These are phyloP conservation scores for Macrotis lagotis DNA, from an alignment of 2,113 vertebrate genomes.

Conservation along the genomic window DNA sequence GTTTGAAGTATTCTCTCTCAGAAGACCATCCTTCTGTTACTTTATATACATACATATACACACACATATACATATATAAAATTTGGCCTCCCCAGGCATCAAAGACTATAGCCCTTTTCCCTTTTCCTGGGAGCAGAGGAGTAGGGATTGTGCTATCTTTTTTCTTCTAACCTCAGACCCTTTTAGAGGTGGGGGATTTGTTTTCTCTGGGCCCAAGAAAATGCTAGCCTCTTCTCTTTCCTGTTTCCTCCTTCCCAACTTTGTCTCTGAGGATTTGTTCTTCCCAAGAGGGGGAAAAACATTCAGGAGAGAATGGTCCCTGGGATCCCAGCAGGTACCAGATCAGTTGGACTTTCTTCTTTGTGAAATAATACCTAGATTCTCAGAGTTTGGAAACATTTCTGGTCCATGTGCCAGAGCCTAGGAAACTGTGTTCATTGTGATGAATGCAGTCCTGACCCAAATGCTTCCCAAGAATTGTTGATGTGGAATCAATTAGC, in stretches of 20 bases:
- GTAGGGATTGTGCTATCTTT: not conserved
- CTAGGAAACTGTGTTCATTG: not conserved
- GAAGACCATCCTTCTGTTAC: not conserved
- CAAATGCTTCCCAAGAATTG: not conserved
- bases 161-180: not conserved
- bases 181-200: not conserved
- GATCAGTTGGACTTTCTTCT: conserved; percentile 51
- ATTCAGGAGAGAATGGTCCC: conserved; percentile 60
- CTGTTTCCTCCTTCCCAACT: not conserved
- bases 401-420: not conserved
- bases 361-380: not conserved
- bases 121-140: not conserved
- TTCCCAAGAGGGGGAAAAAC: conserved; percentile 38
- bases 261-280: conserved; percentile 49
- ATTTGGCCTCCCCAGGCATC: not conserved
- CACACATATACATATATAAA: no score
- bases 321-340: conserved; percentile 39
- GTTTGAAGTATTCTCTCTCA: not conserved
- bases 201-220: not conserved
- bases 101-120: not conserved
- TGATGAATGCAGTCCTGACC: not conserved
- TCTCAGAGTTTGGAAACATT: not conserved
- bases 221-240: conserved; percentile 3
- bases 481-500: not conserved
- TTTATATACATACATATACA: no score